Evolutionary conservation across 2,888 invertebrate genomes (phyloP).

Genomic region (Melinopterus prodromus): DNA sequence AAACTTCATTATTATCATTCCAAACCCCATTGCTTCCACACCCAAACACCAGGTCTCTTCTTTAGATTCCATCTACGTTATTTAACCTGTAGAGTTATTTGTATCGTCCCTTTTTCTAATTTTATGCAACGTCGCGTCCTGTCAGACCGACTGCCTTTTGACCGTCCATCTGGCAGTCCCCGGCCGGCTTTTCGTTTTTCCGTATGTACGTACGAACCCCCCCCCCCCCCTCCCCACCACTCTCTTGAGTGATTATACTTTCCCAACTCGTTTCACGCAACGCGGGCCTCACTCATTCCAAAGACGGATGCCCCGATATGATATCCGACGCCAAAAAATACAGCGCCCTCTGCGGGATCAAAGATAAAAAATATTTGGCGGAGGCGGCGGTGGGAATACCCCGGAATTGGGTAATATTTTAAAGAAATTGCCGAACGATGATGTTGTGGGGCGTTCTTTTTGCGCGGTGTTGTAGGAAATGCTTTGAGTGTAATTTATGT

Average conservation of each 20-base stretch:
- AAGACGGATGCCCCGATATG: not conserved
- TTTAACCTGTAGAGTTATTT: not conserved
- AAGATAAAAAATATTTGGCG: not conserved
- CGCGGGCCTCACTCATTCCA: not conserved
- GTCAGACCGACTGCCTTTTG: slow-evolving; percentile 27
- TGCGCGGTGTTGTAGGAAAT: not conserved
- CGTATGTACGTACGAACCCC: not conserved
- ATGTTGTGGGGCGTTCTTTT: not conserved
- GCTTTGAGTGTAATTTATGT: not conserved
- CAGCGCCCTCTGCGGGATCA: not conserved
- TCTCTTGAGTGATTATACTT: not conserved
- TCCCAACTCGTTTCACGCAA: not conserved
- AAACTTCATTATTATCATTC: too few relatives aligned
- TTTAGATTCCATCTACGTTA: not conserved
- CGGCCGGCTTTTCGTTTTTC: slow-evolving; percentile 8
- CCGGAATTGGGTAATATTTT: not conserved
- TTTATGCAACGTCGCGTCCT: slow-evolving; percentile 36
- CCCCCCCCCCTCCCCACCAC: not conserved
- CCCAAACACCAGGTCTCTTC: too few relatives aligned
- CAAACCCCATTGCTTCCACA: too few relatives aligned
- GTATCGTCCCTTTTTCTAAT: slow-evolving; percentile 27
- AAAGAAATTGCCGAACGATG: not conserved
- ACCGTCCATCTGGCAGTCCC: not conserved
- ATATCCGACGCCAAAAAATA: not conserved
- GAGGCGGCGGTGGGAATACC: not conserved